Evolutionary conservation across 2,888 invertebrate genomes (phyloP), one percentile per base, ranked within the genome.

Genomic region (Metallyticus violacea): DNA sequence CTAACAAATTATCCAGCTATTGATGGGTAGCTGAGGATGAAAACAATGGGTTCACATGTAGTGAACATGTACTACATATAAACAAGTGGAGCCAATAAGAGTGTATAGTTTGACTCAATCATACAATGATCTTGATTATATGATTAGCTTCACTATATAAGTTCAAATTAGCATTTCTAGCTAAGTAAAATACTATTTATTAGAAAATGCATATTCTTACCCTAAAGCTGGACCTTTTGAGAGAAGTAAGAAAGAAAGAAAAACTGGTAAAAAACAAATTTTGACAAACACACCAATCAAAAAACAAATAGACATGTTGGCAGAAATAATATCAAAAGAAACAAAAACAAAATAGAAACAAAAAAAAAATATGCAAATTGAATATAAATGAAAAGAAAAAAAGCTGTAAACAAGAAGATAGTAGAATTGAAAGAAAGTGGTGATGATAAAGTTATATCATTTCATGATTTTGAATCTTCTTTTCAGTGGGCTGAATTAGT

Each of bases 261-360:
- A 85, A 77, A 26, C 78, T 26, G 78, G 77, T 28, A 77, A 77
- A 77, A 78, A 22, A 9, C 26, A 25, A 28, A 85, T 77, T 77
- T 26, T 77, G 77, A 85, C 85, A 77, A 77, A 62, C 77, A 85
- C 85, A 27, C 78, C 85, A n/a, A 29, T 77, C 28, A 85, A 85
- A 85, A 28, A 77, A 26, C 27, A 85, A 77, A 85, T 85, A 22
- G 77, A 2, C n/a, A 22, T 9, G 28, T 22, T 15, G 26, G 30
- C 76, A 85, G 77, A 78, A n/a, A n/a, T 77, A 85, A 85, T 77
- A 7, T 7, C 27, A 28, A 22, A 28, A 7, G 15, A 85, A 26
- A 26, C 7, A 85, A 77, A 6, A 9, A 28, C 77, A 26, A 22
- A 22, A 27, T 22, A 28, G 27, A 29, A 77, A 77, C 26, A 77